Evolutionary conservation across 2,888 invertebrate species (phyloP).

Genomic region (Leptinotarsa juncta): DNA sequence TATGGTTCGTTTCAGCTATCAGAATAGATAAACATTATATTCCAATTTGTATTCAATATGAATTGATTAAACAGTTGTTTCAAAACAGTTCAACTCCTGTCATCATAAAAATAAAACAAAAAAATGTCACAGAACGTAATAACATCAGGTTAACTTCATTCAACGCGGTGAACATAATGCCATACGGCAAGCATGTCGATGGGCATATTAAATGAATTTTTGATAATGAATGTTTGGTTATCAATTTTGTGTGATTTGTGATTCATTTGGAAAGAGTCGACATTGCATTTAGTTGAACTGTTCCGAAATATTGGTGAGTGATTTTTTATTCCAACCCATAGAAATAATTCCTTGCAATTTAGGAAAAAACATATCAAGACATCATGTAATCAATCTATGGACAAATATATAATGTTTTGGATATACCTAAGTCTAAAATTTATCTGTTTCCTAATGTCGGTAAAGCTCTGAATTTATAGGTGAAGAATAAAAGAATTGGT

Average conservation of each 20-base stretch:
- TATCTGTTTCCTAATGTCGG: too few species aligned
- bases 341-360: too few species aligned
- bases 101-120: neutral
- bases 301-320: neutral
- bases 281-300: neutral
- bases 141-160: neutral
- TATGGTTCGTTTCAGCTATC: constrained; percentile 24
- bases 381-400: too few species aligned
- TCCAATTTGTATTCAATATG: constrained; percentile 26
- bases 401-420: too few species aligned
- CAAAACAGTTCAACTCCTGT: neutral
- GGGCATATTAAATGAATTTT: neutral
- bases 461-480: too few species aligned
- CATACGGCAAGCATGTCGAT: neutral
- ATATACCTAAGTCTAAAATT: too few species aligned
- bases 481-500: too few species aligned
- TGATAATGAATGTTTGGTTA: neutral
- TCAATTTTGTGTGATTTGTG: neutral
- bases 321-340: too few species aligned
- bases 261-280: neutral
- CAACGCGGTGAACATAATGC: neutral
- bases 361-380: too few species aligned
- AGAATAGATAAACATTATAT: constrained; percentile 22
- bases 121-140: neutral
- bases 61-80: neutral